Evolutionary conservation across 2,888 invertebrate genomes (phyloP).

Genomic region (Thecocarcelia acutangulata): DNA sequence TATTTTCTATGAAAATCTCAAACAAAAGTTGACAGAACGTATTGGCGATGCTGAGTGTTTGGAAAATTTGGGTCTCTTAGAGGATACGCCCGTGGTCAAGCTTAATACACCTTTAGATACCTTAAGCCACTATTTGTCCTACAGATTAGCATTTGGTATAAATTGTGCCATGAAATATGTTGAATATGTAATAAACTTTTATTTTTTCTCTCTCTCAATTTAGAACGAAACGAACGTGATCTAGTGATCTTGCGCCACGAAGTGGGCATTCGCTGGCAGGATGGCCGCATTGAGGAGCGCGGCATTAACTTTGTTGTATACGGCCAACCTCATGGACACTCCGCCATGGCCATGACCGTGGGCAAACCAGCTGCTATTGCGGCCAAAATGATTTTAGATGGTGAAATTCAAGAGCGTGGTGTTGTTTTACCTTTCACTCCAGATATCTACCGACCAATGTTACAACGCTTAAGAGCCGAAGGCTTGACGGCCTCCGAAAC

Average conservation of each 20-base stretch:
- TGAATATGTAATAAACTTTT: neutral
- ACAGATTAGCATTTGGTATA: conserved; percentile 88
- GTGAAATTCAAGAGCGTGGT: conserved; percentile 97
- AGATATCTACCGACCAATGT: conserved; percentile 95
- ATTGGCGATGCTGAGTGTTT: conserved; percentile 90
- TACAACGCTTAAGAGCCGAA: conserved; percentile 92
- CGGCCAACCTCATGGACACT: conserved; percentile 90
- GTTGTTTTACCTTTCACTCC: conserved; percentile 94
- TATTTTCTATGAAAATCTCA: conserved; percentile 96
- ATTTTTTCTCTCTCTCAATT: conserved; percentile 76
- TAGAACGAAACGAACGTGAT: conserved; percentile 91
- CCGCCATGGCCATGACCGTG: conserved; percentile 97
- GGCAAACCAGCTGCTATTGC: conserved; percentile 97
- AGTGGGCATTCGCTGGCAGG: conserved; percentile 95
- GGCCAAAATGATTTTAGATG: conserved; percentile 98
- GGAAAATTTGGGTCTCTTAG: conserved; percentile 93
- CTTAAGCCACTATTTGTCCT: conserved; percentile 92
- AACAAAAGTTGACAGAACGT: conserved; percentile 90
- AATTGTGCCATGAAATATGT: too few species aligned
- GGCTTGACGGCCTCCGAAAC: conserved; percentile 89
- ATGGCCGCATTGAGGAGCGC: conserved; percentile 90
- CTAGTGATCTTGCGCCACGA: conserved; percentile 96
- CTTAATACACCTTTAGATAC: conserved; percentile 95
- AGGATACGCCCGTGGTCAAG: conserved; percentile 91
- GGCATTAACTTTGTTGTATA: conserved; percentile 95